phyloP scores from a whole-genome alignment of 2,888 invertebrate species.

The Hyposoter dolosus region DNA sequence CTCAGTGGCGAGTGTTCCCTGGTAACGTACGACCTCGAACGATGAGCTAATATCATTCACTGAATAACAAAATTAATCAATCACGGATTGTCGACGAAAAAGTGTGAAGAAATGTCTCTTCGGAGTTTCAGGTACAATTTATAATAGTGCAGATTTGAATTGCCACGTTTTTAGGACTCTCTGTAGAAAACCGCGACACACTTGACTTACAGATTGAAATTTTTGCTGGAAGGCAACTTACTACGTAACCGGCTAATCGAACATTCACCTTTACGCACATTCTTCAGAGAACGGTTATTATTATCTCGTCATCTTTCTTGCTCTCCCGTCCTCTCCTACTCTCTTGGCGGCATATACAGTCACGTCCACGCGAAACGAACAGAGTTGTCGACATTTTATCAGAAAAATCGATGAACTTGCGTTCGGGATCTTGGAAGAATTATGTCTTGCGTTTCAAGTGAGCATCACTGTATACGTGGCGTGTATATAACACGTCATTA shows the following conservation, averaged over 20 bases:
- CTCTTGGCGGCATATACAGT: neutral
- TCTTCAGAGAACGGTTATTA: conserved; percentile 54
- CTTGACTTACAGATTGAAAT: conserved; percentile 17
- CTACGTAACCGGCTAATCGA: conserved; percentile 60
- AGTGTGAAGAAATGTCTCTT: neutral
- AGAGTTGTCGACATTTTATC: too few species aligned
- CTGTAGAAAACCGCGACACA: conserved; percentile 20
- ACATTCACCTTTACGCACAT: conserved; percentile 70
- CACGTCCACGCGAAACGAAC: neutral
- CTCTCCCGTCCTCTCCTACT: neutral
- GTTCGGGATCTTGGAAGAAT: neutral
- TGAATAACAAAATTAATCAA: neutral
- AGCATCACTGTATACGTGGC: conserved; percentile 22
- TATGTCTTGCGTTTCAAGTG: neutral
- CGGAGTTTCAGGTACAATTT: neutral
- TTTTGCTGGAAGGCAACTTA: conserved; percentile 26
- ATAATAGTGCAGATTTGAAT: neutral
- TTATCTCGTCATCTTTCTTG: neutral
- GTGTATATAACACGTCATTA: conserved; percentile 21
- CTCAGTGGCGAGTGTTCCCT: too few species aligned
- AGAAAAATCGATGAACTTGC: neutral
- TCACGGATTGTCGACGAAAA: neutral
- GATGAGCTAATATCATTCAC: too few species aligned
- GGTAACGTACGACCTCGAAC: too few species aligned
- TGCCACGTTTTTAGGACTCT: neutral